Percentiles rank a stretch among this genome's conserved stretches.
Conservation (phyloP, 2,888 invertebrate genomes). For the Dichetophora obliterata region DNA sequence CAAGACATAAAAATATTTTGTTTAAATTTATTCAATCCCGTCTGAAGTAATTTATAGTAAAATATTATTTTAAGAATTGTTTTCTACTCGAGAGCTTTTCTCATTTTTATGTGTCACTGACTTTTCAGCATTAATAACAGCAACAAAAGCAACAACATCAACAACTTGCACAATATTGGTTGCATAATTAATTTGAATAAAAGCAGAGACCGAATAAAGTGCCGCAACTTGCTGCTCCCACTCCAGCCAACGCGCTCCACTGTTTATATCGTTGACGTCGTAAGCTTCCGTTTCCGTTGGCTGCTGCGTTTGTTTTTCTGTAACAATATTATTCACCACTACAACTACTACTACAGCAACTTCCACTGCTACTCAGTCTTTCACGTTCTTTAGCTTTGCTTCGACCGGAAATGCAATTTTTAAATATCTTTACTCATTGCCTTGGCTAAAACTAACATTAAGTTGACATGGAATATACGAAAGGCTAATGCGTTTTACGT, state of each 20-base stretch:
- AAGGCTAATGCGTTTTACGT: conserved; percentile 28
- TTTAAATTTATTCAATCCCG: too few relatives aligned
- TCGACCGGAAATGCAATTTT: not conserved
- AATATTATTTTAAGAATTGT: too few relatives aligned
- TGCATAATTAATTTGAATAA: conserved; percentile 9
- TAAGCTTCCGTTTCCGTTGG: not conserved
- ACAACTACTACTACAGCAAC: not conserved
- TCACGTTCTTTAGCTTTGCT: not conserved
- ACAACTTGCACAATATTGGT: not conserved
- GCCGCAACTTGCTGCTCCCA: not conserved
- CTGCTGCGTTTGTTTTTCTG: not conserved
- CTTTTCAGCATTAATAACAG: not conserved
- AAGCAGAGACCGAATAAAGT: not conserved
- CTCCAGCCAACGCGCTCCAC: not conserved
- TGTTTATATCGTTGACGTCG: conserved; percentile 1
- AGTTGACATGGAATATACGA: conserved; percentile 34
- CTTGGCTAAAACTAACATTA: conserved; percentile 25
- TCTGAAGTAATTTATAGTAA: too few relatives aligned
- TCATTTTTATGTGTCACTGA: conserved; percentile 11
- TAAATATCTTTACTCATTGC: conserved; percentile 11
- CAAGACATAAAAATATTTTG: too few relatives aligned
- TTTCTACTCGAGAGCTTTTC: not conserved
- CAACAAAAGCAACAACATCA: not conserved
- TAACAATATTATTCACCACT: not conserved
- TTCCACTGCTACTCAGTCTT: not conserved